These are phyloP conservation scores for Microvelia longipes DNA, from an alignment of 1,140 invertebrate genomes.

Conservation along the genomic window DNA sequence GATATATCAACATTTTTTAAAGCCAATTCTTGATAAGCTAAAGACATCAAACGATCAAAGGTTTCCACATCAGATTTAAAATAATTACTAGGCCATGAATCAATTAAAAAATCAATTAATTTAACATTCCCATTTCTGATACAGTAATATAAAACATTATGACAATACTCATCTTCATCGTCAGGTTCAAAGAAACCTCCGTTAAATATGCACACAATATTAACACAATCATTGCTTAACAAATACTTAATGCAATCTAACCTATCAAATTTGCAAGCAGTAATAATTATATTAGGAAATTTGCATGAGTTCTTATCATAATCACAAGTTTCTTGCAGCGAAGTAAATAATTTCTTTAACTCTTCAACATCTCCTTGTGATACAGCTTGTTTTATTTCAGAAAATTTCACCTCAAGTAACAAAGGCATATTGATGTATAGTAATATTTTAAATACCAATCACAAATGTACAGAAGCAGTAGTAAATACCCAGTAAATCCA, in stretches of 20 bases:
- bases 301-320: too few relatives aligned
- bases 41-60: background rate
- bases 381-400: too few relatives aligned
- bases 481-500: too few relatives aligned
- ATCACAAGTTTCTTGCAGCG: too few relatives aligned
- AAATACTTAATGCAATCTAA: background rate
- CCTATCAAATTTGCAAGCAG: background rate
- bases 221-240: background rate
- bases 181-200: background rate
- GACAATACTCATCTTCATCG: background rate
- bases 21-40: background rate
- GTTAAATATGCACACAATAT: background rate
- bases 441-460: too few relatives aligned
- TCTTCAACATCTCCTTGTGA: too few relatives aligned
- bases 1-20: background rate
- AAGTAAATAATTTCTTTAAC: too few relatives aligned
- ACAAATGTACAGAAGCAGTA: too few relatives aligned
- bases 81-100: background rate
- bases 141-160: background rate
- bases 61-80: background rate
- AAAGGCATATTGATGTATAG: too few relatives aligned
- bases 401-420: too few relatives aligned
- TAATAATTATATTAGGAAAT: background rate
- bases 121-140: background rate
- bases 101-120: background rate